phyloP scores from a whole-genome alignment of 2,113 vertebrate genomes.

The Notiomystis cincta region DNA sequence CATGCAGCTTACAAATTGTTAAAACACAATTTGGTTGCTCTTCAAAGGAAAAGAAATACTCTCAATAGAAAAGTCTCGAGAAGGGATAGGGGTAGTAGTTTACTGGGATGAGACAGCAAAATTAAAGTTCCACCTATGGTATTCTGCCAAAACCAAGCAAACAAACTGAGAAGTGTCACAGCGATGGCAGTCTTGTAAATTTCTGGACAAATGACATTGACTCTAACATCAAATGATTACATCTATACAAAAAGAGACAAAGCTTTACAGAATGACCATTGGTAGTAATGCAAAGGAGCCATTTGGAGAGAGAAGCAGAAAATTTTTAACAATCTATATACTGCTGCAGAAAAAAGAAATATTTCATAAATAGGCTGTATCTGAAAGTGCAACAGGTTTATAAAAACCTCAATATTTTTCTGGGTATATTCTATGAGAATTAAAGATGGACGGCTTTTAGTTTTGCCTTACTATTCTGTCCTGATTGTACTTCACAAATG shows the following conservation, averaged over 20 bases:
- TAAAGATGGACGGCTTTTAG: neutral
- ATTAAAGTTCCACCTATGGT: neutral
- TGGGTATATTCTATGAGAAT: neutral
- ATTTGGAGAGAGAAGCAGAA: neutral
- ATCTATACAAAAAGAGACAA: neutral
- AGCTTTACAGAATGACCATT: neutral
- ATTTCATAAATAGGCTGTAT: neutral
- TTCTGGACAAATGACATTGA: neutral
- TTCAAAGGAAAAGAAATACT: neutral
- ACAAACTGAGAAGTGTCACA: neutral
- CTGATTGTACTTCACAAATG: neutral
- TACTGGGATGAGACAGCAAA: neutral
- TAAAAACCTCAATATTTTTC: neutral
- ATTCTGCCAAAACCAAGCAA: neutral
- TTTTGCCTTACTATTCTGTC: neutral
- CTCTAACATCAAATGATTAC: neutral
- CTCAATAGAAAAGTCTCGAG: neutral
- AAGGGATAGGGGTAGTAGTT: neutral
- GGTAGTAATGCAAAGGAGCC: neutral
- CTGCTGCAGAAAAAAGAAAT: neutral
- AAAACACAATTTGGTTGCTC: neutral
- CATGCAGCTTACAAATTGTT: neutral
- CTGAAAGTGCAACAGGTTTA: neutral
- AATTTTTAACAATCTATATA: neutral
- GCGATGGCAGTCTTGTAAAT: neutral